These are phyloP conservation scores for Lithobates sylvaticus DNA, from an alignment of 2,797 vertebrate species.

Conservation along the genomic window DNA sequence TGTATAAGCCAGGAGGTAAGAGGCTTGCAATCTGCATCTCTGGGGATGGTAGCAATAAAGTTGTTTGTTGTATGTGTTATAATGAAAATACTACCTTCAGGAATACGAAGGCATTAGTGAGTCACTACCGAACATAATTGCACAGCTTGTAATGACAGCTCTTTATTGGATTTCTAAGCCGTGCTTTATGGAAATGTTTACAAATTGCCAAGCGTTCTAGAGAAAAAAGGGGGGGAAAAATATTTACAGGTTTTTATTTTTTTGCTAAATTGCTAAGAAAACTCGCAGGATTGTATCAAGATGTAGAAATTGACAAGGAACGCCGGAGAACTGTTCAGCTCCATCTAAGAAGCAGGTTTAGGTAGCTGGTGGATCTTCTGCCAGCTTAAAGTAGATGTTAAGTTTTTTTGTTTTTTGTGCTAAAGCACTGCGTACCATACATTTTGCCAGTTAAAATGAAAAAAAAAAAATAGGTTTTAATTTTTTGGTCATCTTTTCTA, in stretches of 20 bases:
- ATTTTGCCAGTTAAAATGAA: too few species aligned
- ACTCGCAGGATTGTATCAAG: too few species aligned
- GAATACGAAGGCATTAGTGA: conserved; percentile 13
- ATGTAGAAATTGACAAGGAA: too few species aligned
- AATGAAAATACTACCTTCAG: conserved; percentile 26
- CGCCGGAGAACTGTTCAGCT: too few species aligned
- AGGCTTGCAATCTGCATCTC: background rate
- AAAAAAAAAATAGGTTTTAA: too few species aligned
- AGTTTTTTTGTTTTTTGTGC: too few species aligned
- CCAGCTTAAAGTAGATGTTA: too few species aligned
- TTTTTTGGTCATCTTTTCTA: too few species aligned
- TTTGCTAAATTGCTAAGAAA: too few species aligned
- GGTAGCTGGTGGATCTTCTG: too few species aligned
- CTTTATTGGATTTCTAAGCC: background rate
- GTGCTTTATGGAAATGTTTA: background rate
- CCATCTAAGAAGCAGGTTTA: too few species aligned
- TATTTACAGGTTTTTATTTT: background rate
- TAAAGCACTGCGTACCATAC: too few species aligned
- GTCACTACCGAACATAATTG: conserved; percentile 14
- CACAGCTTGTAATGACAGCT: conserved; percentile 18
- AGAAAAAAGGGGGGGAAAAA: background rate
- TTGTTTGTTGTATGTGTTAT: conserved; percentile 10
- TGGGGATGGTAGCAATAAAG: conserved; percentile 5
- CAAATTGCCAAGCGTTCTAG: background rate
- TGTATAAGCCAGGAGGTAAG: conserved; percentile 97